Conservation (phyloP, 2,888 invertebrate genomes). For the Drosophila recens region DNA sequence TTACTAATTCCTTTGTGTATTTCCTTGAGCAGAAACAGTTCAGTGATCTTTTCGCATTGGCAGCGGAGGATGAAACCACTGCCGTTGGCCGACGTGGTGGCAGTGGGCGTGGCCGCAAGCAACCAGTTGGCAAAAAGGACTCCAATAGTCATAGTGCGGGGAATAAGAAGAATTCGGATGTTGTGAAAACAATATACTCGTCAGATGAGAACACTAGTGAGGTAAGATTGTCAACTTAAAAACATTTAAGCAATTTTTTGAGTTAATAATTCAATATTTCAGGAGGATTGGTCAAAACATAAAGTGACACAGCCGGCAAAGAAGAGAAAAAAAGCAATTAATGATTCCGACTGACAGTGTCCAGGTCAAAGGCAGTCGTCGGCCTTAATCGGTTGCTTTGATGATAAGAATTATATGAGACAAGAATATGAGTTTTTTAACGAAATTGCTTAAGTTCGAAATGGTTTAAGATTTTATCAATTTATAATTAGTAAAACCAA, state of each 20-base stretch:
- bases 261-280: constrained; percentile 82
- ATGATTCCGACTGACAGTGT: constrained; percentile 95
- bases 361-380: constrained; percentile 55
- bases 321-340: constrained; percentile 94
- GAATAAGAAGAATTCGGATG: constrained; percentile 85
- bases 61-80: constrained; percentile 93
- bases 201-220: constrained; percentile 94
- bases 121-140: constrained; percentile 86
- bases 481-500: constrained; percentile 75
- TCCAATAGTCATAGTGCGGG: constrained; percentile 85
- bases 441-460: constrained; percentile 73
- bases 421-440: constrained; percentile 74
- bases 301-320: constrained; percentile 92
- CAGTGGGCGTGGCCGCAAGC: constrained; percentile 88
- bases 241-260: background rate
- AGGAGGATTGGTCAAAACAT: constrained; percentile 96
- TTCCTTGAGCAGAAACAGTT: constrained; percentile 90
- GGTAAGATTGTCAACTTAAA: constrained; percentile 85
- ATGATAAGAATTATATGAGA: constrained; percentile 65
- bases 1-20: background rate
- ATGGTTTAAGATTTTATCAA: constrained; percentile 55
- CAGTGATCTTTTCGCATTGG: constrained; percentile 94
- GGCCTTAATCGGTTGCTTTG: constrained; percentile 57
- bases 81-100: constrained; percentile 88
- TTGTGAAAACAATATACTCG: constrained; percentile 87